Percentiles rank a stretch among this genome's conserved stretches.
Evolutionary conservation across 2,797 vertebrate species (phyloP).

Genomic region (Enteromius paludinosus): DNA sequence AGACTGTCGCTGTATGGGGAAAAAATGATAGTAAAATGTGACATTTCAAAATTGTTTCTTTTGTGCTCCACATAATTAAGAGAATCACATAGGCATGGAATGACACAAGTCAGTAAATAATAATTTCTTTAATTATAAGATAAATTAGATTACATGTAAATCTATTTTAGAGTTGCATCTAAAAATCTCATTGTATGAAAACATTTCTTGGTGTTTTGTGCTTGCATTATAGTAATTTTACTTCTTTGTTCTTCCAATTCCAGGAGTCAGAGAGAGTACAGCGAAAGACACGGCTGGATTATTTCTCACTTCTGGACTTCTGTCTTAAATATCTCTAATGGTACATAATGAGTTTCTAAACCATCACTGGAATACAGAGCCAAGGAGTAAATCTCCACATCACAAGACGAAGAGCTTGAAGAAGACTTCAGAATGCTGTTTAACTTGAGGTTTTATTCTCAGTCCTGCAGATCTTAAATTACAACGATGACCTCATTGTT

Average conservation of each 20-base stretch:
- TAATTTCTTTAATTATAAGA: not conserved
- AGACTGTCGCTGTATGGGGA: not conserved
- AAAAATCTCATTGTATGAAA: not conserved
- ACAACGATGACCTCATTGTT: slow-evolving; percentile 4
- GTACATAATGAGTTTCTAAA: not conserved
- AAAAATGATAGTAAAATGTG: not conserved
- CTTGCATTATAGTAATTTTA: not conserved
- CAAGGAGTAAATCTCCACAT: slow-evolving; percentile 10
- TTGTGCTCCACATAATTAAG: not conserved
- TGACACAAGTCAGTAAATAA: not conserved
- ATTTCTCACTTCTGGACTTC: slow-evolving; percentile 2
- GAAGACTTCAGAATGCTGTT: slow-evolving; percentile 17
- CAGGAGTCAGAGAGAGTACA: not conserved
- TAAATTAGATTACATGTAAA: not conserved
- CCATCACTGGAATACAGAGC: slow-evolving; percentile 15
- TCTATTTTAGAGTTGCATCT: not conserved
- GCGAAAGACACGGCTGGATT: not conserved
- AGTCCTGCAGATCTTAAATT: slow-evolving; percentile 5
- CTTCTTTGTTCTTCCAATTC: not conserved
- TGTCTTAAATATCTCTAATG: not conserved
- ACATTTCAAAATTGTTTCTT: not conserved
- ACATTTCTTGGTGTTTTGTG: not conserved
- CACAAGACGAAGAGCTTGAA: not conserved
- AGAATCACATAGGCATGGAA: not conserved
- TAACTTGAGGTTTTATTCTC: not conserved